Base-by-base conservation (phyloP, 2,888 invertebrate species). In the Trissolcus brochymenae region DNA sequence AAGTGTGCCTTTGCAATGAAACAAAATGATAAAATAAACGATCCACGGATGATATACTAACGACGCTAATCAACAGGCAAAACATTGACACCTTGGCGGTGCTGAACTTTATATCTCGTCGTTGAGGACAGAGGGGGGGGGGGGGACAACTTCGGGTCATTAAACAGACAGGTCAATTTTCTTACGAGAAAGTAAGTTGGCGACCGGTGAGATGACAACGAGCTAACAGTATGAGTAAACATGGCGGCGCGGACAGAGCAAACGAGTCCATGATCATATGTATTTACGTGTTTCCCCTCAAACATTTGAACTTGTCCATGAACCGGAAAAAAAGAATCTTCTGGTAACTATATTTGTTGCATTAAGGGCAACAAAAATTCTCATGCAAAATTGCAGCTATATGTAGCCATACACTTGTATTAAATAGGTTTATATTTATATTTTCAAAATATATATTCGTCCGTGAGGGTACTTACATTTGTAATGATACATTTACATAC, bases 251-350 rank as follows among this genome's bases (percentile, higher is more conserved):
- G 82, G 79, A 86, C 86, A 87, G 84, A 87, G 85, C 82, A 79
- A 71, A 76, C 81, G 81, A 80, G 79, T 78, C 71, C 80, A 83
- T 84, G 80, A 87, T 87, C 86, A 86, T 35, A 35, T 86, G 86
- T 87, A 87, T 85, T 87, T 85, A 85, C 84, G 84, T 87, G 86
- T 87, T 87, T 87, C 87, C 87, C 86, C 84, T 87, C 87, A 88
- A 87, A 87, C 87, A 86, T 83, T 83, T 82, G 79, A 78, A 78
- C 77, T 79, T 81, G 73, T 76, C 78, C 82, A 79, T 75, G 76
- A 76, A 76, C 66, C 76, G 72, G 66, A 68, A 76, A 74, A 50
- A 59, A 72, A 77, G 70, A 73, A 64, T 61, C 51, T 57, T 21
- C 43, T 75, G 71, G 75, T 56, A 62, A 71, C 72, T 78, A 82